Percentiles rank a stretch among this genome's conserved stretches.
These are phyloP conservation scores for Bursaphelenchus okinawaensis DNA, from an alignment of 2,888 invertebrate species.

Conservation along the genomic window DNA sequence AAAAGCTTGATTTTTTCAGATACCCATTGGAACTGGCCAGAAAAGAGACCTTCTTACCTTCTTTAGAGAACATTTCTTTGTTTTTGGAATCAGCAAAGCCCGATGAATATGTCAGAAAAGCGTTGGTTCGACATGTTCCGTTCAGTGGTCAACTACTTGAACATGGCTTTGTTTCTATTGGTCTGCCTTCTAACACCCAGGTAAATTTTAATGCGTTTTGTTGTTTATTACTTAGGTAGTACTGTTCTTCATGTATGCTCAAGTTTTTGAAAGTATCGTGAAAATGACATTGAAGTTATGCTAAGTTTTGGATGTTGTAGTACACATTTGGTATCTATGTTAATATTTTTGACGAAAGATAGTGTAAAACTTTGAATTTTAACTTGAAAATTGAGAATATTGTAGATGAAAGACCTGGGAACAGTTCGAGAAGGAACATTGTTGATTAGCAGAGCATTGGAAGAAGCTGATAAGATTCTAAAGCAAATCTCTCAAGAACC, in stretches of 20 bases:
- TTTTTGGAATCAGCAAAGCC: slow-evolving; percentile 34
- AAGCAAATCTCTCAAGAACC: slow-evolving; percentile 63
- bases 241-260: too few relatives aligned
- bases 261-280: too few relatives aligned
- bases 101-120: slow-evolving; percentile 25
- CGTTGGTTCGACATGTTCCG: slow-evolving; percentile 59
- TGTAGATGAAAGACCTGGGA: slow-evolving; percentile 10
- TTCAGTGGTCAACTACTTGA: slow-evolving; percentile 87
- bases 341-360: neutral
- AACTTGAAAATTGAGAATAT: neutral
- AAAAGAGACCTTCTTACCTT: slow-evolving; percentile 55
- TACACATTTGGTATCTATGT: neutral
- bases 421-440: neutral
- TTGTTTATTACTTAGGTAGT: too few relatives aligned
- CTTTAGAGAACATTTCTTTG: slow-evolving; percentile 26
- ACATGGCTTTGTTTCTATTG: slow-evolving; percentile 73
- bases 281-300: too few relatives aligned
- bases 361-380: neutral
- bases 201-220: too few relatives aligned
- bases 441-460: slow-evolving; percentile 15
- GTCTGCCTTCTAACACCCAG: slow-evolving; percentile 63
- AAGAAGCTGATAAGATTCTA: slow-evolving; percentile 60
- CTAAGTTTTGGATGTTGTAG: neutral
- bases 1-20: slow-evolving; percentile 17
- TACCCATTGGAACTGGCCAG: slow-evolving; percentile 72